Evolutionary conservation across 2,888 invertebrate genomes (phyloP).

Genomic region (Dendrolimus houi): DNA sequence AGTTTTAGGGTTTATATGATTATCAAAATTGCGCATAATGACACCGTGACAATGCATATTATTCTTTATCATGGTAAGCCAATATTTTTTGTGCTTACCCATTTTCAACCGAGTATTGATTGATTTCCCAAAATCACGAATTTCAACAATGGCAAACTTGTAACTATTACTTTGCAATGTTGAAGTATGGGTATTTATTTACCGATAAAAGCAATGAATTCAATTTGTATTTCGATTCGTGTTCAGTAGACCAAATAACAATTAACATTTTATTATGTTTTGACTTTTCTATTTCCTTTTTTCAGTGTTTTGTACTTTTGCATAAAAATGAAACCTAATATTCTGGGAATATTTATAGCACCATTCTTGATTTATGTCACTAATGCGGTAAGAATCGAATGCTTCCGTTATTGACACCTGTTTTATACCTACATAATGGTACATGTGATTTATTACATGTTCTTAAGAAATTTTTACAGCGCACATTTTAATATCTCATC

Average conservation of each 20-base stretch:
- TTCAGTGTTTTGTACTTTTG: conserved; percentile 32
- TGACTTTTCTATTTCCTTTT: conserved; percentile 29
- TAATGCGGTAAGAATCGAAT: conserved; percentile 40
- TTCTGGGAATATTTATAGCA: conserved; percentile 41
- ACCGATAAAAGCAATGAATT: conserved; percentile 9
- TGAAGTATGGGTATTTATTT: background rate
- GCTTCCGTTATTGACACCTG: background rate
- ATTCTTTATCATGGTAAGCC: too few relatives aligned
- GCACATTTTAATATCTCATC: too few relatives aligned
- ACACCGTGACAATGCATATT: too few relatives aligned
- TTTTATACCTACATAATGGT: too few relatives aligned
- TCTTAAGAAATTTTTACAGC: too few relatives aligned
- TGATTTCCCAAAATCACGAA: too few relatives aligned
- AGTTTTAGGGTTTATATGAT: too few relatives aligned
- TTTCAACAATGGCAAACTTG: too few relatives aligned
- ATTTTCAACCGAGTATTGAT: too few relatives aligned
- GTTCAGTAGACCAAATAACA: conserved; percentile 33
- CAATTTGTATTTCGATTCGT: conserved; percentile 34
- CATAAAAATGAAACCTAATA: conserved; percentile 48
- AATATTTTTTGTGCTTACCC: too few relatives aligned
- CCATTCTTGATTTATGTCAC: conserved; percentile 28
- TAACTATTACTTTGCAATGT: background rate
- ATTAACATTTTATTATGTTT: conserved; percentile 36
- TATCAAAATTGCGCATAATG: too few relatives aligned
- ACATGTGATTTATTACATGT: too few relatives aligned